phyloP scores from a whole-genome alignment of 2,888 invertebrate species.

The Molorchus minor region DNA sequence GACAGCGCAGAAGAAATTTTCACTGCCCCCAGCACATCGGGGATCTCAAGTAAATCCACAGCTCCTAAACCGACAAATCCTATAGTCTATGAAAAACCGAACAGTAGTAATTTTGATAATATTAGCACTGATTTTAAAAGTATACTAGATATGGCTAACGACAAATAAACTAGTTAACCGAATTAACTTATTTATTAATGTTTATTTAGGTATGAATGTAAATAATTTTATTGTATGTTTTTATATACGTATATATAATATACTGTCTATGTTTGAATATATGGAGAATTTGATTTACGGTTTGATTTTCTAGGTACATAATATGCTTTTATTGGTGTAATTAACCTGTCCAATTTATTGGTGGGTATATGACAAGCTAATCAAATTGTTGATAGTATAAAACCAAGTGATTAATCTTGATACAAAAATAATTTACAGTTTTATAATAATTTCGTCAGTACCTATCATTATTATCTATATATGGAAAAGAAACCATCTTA shows the following conservation, averaged over 20 bases:
- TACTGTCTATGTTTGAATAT: neutral
- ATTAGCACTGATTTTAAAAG: slow-evolving; percentile 52
- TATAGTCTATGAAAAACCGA: neutral
- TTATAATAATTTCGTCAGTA: too few species aligned
- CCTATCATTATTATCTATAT: too few species aligned
- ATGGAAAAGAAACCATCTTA: too few species aligned
- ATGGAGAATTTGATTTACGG: too few species aligned
- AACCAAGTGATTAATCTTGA: too few species aligned
- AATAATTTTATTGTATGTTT: slow-evolving; percentile 8
- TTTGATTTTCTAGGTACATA: too few species aligned
- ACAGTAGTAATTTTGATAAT: slow-evolving; percentile 35
- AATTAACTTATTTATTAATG: neutral
- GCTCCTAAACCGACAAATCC: slow-evolving; percentile 9
- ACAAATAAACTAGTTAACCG: slow-evolving; percentile 1
- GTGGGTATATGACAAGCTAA: too few species aligned
- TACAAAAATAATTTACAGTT: too few species aligned
- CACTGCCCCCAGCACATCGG: slow-evolving; percentile 46
- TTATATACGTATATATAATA: slow-evolving; percentile 1
- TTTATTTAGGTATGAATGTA: slow-evolving; percentile 1
- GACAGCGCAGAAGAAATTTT: slow-evolving; percentile 52
- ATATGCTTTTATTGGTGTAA: too few species aligned
- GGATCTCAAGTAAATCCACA: slow-evolving; percentile 21
- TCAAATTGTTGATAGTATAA: too few species aligned
- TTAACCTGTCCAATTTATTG: too few species aligned
- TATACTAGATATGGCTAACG: slow-evolving; percentile 47